Percentiles rank a stretch among this genome's conserved stretches.
These are phyloP conservation scores for Embiotoca jacksoni DNA, from an alignment of 2,113 vertebrate genomes.

Conservation along the genomic window DNA sequence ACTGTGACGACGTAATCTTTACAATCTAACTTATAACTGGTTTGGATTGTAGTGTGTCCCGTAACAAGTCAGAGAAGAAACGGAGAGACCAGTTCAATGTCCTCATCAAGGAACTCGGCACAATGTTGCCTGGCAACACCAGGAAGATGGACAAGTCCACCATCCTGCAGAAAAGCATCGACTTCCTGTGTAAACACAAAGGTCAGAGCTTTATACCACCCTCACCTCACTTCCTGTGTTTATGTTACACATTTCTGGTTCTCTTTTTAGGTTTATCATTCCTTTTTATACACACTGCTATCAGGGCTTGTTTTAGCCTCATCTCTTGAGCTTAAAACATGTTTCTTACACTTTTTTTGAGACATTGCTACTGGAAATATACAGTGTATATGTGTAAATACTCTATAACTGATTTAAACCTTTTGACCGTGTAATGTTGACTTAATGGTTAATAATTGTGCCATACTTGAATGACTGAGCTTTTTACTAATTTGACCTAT, in stretches of 20 bases:
- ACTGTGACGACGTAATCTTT: too few species aligned
- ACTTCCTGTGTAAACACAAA: constrained; percentile 99
- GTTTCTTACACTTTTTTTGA: constrained; percentile 38
- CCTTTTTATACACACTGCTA: not conserved
- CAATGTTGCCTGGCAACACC: constrained; percentile 98
- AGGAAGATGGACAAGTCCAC: constrained; percentile 99
- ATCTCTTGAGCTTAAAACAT: not conserved
- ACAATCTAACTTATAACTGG: not conserved
- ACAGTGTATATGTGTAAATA: not conserved
- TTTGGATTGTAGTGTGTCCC: constrained; percentile 88
- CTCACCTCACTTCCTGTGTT: constrained; percentile 49
- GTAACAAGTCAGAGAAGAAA: constrained; percentile 99
- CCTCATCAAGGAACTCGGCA: constrained; percentile 98
- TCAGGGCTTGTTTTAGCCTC: constrained; percentile 24
- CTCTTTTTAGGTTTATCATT: constrained; percentile 32
- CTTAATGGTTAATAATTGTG: too few species aligned
- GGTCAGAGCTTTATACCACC: constrained; percentile 78
- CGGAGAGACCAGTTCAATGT: constrained; percentile 99
- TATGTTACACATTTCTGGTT: constrained; percentile 3
- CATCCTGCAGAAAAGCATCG: constrained; percentile 98
- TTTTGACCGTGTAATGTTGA: too few species aligned
- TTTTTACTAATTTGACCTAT: too few species aligned
- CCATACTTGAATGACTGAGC: too few species aligned
- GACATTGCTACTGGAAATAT: not conserved
- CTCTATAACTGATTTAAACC: too few species aligned